Percentiles rank a stretch among this genome's conserved stretches.
phyloP scores from a whole-genome alignment of 2,797 vertebrate species.

The Anguilla obscura region DNA sequence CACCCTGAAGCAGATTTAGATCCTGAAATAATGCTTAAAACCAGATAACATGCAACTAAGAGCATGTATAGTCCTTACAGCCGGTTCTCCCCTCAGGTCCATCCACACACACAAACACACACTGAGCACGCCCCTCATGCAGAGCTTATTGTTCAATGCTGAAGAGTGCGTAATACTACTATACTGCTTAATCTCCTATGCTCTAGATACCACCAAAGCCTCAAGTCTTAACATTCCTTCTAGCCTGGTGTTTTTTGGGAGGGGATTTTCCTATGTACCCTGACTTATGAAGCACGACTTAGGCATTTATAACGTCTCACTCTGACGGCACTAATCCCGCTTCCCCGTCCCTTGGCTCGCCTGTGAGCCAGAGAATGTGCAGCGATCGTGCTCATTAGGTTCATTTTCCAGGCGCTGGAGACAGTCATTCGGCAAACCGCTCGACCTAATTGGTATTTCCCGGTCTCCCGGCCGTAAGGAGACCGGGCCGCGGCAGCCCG shows the following conservation, averaged over 20 bases:
- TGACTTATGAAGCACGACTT: not conserved
- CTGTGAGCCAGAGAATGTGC: not conserved
- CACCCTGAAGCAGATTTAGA: not conserved
- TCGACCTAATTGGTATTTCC: slow-evolving; percentile 19
- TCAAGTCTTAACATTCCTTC: not conserved
- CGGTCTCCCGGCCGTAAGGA: not conserved
- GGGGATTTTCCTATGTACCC: not conserved
- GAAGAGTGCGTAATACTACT: too few species aligned
- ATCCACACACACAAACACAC: not conserved
- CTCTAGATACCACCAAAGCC: too few species aligned
- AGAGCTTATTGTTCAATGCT: not conserved
- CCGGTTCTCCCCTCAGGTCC: not conserved
- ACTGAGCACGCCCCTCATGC: not conserved
- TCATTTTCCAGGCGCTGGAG: not conserved
- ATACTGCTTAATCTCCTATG: too few species aligned
- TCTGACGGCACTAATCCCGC: not conserved
- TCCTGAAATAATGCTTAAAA: not conserved
- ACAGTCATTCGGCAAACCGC: not conserved
- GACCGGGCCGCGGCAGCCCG: not conserved
- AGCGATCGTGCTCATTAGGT: not conserved
- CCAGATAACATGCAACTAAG: not conserved
- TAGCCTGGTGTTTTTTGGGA: not conserved
- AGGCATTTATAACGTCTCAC: not conserved
- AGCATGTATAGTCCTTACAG: not conserved
- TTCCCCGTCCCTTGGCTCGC: too few species aligned